These are phyloP conservation scores for Novumbra hubbsi DNA, from an alignment of 2,797 vertebrate genomes.

Conservation along the genomic window DNA sequence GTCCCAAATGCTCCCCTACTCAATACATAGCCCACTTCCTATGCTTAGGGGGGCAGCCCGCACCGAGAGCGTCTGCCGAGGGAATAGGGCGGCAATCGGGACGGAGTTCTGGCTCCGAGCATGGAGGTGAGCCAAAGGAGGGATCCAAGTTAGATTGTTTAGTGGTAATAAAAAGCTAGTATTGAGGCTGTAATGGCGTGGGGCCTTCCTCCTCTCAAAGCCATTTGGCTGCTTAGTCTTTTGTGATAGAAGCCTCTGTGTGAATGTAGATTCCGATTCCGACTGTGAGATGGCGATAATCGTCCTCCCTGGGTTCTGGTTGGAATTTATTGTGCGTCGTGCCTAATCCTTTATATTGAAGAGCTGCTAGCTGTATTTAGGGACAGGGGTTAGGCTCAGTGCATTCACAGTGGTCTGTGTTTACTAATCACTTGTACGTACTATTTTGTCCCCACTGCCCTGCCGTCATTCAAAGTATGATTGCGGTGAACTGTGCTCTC, in stretches of 20 bases:
- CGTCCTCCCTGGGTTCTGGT: conserved; percentile 47
- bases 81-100: not conserved
- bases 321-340: conserved; percentile 59
- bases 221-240: conserved; percentile 69
- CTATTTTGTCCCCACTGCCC: not conserved
- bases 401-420: not conserved
- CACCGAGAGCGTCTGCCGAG: not conserved
- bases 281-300: conserved; percentile 46
- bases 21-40: not conserved
- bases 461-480: conserved; percentile 9
- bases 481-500: conserved; percentile 21
- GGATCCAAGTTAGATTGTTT: conserved; percentile 70
- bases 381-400: conserved; percentile 30
- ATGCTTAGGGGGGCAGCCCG: not conserved
- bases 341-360: conserved; percentile 48
- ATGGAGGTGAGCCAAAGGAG: conserved; percentile 62
- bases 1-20: not conserved
- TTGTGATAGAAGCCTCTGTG: conserved; percentile 52
- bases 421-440: conserved; percentile 32
- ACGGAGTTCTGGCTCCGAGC: conserved; percentile 32
- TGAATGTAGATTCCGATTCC: conserved; percentile 65
- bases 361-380: conserved; percentile 56
- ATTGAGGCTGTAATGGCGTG: conserved; percentile 66
- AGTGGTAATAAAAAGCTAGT: conserved; percentile 69
- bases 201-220: conserved; percentile 59